Evolutionary conservation across 2,797 vertebrate genomes (phyloP).

Genomic region (Ctenopoma kingsleyae): DNA sequence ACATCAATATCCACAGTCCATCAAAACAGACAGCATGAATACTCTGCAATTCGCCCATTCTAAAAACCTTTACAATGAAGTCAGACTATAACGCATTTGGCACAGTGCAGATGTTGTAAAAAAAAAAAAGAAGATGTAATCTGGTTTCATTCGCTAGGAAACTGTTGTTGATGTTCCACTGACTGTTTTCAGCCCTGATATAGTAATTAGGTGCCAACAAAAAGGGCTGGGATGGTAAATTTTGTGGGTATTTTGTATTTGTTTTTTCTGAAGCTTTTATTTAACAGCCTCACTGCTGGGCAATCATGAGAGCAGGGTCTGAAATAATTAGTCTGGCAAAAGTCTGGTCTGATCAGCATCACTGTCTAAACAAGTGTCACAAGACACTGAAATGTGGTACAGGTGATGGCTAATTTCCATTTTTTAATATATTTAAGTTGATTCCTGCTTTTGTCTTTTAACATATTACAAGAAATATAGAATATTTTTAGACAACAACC

Average conservation of each 20-base stretch:
- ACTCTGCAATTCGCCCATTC: constrained; percentile 51
- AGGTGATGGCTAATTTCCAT: constrained; percentile 17
- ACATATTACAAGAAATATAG: background rate
- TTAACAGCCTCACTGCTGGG: constrained; percentile 30
- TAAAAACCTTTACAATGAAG: constrained; percentile 73
- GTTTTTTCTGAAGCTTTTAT: constrained; percentile 53
- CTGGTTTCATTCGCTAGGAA: constrained; percentile 61
- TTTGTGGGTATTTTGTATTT: constrained; percentile 37
- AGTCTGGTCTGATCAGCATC: constrained; percentile 66
- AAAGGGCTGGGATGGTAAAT: constrained; percentile 40
- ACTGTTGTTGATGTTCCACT: constrained; percentile 45
- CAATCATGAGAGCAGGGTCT: constrained; percentile 47
- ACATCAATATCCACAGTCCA: constrained; percentile 65
- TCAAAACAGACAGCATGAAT: constrained; percentile 63
- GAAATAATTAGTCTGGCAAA: constrained; percentile 59
- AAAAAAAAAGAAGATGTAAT: constrained; percentile 40
- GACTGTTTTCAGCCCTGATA: constrained; percentile 39
- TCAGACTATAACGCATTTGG: constrained; percentile 70
- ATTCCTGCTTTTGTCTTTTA: background rate
- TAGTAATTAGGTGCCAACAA: constrained; percentile 61
- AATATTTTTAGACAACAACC: background rate
- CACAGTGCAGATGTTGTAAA: constrained; percentile 37
- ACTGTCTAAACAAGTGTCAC: constrained; percentile 53
- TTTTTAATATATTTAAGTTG: background rate
- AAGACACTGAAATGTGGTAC: constrained; percentile 24